Conservation (phyloP, 2,888 invertebrate species). For the Chloromyia formosa region DNA sequence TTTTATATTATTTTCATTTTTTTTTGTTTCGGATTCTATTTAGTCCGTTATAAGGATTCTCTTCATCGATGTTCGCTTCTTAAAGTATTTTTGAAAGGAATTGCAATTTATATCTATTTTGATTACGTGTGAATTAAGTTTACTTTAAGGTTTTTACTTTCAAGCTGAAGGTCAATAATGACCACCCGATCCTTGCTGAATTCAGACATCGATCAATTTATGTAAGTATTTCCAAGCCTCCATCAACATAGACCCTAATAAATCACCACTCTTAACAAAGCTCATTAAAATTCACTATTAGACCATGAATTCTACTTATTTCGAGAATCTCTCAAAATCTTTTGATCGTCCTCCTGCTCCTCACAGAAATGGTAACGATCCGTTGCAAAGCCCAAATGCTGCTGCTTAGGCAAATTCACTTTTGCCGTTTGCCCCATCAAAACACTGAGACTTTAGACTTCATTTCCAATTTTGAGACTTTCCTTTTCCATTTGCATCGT, state of each 20-base stretch:
- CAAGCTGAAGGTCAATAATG: too few species aligned
- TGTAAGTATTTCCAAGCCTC: too few species aligned
- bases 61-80: too few species aligned
- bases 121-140: too few species aligned
- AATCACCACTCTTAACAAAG: constrained; percentile 4
- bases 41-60: too few species aligned
- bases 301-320: constrained; percentile 32
- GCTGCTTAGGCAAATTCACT: background rate
- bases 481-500: constrained; percentile 14
- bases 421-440: constrained; percentile 17
- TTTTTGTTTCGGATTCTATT: too few species aligned
- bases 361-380: constrained; percentile 29
- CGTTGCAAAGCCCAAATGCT: background rate
- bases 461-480: background rate
- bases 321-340: constrained; percentile 23
- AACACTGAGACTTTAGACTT: background rate
- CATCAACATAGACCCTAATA: background rate
- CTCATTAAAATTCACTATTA: constrained; percentile 34
- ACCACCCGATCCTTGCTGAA: too few species aligned
- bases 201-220: too few species aligned
- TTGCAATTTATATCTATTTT: too few species aligned
- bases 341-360: constrained; percentile 20
- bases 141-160: too few species aligned
- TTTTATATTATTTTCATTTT: too few species aligned
- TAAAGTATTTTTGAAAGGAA: too few species aligned